A percentile compares a stretch with the other conserved stretches of the same genome.
Conservation (phyloP, 2,113 vertebrate species). For the Plestiodon gilberti region DNA sequence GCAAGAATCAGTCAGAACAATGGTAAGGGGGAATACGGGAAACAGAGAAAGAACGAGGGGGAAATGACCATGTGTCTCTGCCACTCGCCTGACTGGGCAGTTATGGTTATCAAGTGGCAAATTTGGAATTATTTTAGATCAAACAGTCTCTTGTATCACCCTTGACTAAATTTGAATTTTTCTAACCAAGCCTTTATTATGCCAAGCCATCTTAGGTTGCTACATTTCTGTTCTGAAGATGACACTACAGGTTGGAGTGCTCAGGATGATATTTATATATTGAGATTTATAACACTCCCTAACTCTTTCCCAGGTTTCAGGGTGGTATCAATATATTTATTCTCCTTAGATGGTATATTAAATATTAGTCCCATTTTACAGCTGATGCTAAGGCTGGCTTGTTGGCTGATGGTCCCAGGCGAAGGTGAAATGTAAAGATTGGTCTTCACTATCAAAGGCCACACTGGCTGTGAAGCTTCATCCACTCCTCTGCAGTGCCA, state of each 20-base stretch:
- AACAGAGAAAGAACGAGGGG: fast-evolving
- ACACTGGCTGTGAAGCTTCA: background rate
- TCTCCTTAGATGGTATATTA: background rate
- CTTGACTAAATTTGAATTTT: background rate
- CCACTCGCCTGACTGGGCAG: background rate
- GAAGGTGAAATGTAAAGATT: background rate
- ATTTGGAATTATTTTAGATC: background rate
- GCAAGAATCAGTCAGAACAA: constrained; percentile 25
- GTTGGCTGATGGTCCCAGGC: background rate
- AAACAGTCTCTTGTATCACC: no score
- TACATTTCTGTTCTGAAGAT: background rate
- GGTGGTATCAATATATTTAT: background rate
- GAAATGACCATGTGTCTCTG: background rate
- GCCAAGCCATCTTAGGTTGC: background rate
- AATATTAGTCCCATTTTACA: background rate
- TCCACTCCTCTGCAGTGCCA: background rate
- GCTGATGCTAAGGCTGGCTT: background rate
- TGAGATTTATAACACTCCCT: background rate
- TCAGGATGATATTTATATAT: background rate
- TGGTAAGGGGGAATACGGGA: constrained; percentile 58
- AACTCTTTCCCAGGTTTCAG: background rate
- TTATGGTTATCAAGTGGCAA: background rate
- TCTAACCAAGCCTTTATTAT: background rate
- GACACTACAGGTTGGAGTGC: background rate
- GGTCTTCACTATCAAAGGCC: background rate